Base-by-base conservation (phyloP, 2,888 invertebrate genomes). In the Panopea generosa region DNA sequence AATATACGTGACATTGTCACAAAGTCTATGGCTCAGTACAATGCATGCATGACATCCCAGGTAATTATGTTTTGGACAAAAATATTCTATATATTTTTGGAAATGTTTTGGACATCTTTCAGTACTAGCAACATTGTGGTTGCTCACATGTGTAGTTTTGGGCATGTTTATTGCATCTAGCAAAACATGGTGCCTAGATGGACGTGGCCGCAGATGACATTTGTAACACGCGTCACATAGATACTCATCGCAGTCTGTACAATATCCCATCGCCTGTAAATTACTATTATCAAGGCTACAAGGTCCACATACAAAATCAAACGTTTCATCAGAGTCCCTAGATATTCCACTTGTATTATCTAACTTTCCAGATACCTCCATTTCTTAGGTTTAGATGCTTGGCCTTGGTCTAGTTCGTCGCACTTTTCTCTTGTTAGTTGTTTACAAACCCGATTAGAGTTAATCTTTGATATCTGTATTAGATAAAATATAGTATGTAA, bases 1-100 rank as follows among this genome's bases (percentile, higher is more conserved):
- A 20, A 60, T 60, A 29, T 60, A 60, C 6, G n/a, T 60, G 45
- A 47, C 49, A 49, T 47, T 47, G 26, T 60, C 60, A 18, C 60
- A 60, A 1, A 20, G 14, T n/a, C 47, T 47, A 26, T 60, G 60
- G 0, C 47, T 47, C 7, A 60, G 16, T 18, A 47, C 47, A 45
- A 60, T 60, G 18, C 60, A 60, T 9, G 49, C 60, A 14, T 47
- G 45, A 18, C 60, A 60, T 1, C 60, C 60, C 6, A 60, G 14
- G 18, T 29, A 47, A 26, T 60, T 47, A 49, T 60, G 60, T 14
- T 18, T 49, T 9, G 45, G 45, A 49, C 60, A 60, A 20, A 49
- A 49, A 29, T 60, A 47, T 47, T 60, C 60, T 2, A 60, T 20
- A 18, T 20, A 14, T 18, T 60, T 60, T 2, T 47, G 47, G 29